These are phyloP conservation scores for Pararge aegeria DNA, from an alignment of 1,140 invertebrate species.

Conservation along the genomic window DNA sequence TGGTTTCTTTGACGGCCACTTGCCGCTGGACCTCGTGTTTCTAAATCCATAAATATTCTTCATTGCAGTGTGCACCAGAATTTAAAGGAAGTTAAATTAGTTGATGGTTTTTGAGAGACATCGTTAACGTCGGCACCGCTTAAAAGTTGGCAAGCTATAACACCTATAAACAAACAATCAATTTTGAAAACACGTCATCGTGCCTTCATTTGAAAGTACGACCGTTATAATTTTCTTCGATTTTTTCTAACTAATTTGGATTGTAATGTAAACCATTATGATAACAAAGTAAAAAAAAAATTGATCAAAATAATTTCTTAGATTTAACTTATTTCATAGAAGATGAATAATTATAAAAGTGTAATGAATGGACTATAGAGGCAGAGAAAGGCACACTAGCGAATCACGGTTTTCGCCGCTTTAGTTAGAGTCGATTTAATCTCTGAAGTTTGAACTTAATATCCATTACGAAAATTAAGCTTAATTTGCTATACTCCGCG, in stretches of 20 bases:
- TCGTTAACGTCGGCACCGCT: not conserved
- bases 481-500: no score
- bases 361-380: conserved; percentile 26
- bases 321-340: conserved; percentile 28
- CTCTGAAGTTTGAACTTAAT: not conserved
- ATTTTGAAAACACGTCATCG: no score
- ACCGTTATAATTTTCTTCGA: no score
- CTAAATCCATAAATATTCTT: conserved; percentile 24
- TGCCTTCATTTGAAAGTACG: no score
- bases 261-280: no score
- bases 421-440: conserved; percentile 4
- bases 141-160: no score
- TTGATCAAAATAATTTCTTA: conserved; percentile 15
- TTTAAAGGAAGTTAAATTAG: not conserved
- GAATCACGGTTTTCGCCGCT: conserved; percentile 16
- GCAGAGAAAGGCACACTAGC: conserved; percentile 19
- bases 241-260: no score
- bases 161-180: no score
- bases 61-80: conserved; percentile 3
- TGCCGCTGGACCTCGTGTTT: conserved; percentile 23
- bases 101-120: not conserved
- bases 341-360: conserved; percentile 29
- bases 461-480: no score
- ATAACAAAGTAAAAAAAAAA: conserved; percentile 15
- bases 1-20: conserved; percentile 34